Base-by-base conservation (phyloP, 2,797 vertebrate genomes). In the Prunella strophiata region DNA sequence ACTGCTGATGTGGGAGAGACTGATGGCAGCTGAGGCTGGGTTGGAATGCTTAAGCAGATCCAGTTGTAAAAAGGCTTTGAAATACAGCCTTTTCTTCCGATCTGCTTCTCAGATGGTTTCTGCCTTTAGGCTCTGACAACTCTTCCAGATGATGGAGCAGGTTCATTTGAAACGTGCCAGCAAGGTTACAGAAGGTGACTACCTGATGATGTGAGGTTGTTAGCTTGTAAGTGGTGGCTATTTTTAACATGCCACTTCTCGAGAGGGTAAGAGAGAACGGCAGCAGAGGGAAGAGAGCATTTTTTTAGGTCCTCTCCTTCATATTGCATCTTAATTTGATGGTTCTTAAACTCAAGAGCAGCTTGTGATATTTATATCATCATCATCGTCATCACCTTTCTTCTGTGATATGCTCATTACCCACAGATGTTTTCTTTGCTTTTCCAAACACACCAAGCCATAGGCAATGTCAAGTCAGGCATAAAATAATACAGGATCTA, bases 41-140 rank as follows among this genome's bases (percentile, higher is more conserved):
- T 19, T 94, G 92, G 90, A 94, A 93, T 93, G 74, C 62, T 80
- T 93, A 78, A 95, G 62, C 84, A 94, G 94, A 92, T 70, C 27
- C 80, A 72, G 54, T 58, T 72, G 63, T 63, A 78, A 71, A 86
- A 80, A 62, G 66, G 32, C 78, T 95, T 72, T 75, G 84, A 87
- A 93, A 91, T 50, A 6, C 1, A 88, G 73, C 32, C 21, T 90
- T 78, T 88, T 59, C 47, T 74, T 77, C 51, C 2, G 0, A n/a
- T n/a, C 54, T 0, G 0, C 40, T 68, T 45, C 91, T 90, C 61
- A 48, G 57, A 65, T 43, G 34, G 51, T 62, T 85, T 68, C 48
- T 68, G 38, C 58, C 43, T 81, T 78, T 22, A 70, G 62, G 55
- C 67, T 83, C 66, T 30, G 58, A 84, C 59, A 85, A 2, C 29